Conservation (phyloP, 2,888 invertebrate species). For the Ochropleura leucogaster region DNA sequence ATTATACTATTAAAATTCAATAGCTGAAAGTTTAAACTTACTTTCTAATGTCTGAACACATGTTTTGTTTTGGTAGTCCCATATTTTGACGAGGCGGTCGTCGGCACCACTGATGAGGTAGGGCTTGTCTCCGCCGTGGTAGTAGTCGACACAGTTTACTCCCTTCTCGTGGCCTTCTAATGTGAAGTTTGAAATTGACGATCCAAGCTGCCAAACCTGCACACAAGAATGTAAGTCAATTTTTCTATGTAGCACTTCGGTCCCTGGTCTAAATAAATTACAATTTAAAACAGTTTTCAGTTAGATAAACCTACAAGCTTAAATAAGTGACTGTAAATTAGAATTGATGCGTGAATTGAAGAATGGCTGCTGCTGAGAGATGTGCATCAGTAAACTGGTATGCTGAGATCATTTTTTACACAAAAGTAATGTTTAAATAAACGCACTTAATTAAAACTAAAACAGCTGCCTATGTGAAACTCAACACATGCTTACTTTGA, state of each 20-base stretch:
- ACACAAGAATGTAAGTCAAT: slow-evolving; percentile 7
- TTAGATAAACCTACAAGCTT: neutral
- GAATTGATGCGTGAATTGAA: neutral
- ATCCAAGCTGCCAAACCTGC: slow-evolving; percentile 99
- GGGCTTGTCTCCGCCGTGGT: slow-evolving; percentile 99
- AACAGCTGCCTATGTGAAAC: slow-evolving; percentile 4
- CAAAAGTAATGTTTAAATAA: neutral
- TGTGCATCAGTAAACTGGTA: neutral
- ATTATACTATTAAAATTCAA: neutral
- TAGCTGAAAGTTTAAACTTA: slow-evolving; percentile 56
- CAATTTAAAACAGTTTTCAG: neutral
- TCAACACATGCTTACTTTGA: slow-evolving; percentile 92
- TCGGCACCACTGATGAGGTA: slow-evolving; percentile 99
- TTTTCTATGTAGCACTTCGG: neutral
- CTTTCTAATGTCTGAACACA: slow-evolving; percentile 99
- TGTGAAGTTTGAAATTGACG: slow-evolving; percentile 99
- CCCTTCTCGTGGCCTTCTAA: slow-evolving; percentile 99
- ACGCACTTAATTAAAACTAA: neutral
- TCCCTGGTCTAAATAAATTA: neutral
- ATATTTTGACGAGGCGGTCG: slow-evolving; percentile 99
- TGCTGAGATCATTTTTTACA: neutral
- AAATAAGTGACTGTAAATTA: neutral
- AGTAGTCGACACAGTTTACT: slow-evolving; percentile 99
- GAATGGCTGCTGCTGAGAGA: neutral
- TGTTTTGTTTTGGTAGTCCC: slow-evolving; percentile 99